Evolutionary conservation across 2,797 vertebrate genomes (phyloP).

Genomic region (Pseudochaenichthys georgianus): DNA sequence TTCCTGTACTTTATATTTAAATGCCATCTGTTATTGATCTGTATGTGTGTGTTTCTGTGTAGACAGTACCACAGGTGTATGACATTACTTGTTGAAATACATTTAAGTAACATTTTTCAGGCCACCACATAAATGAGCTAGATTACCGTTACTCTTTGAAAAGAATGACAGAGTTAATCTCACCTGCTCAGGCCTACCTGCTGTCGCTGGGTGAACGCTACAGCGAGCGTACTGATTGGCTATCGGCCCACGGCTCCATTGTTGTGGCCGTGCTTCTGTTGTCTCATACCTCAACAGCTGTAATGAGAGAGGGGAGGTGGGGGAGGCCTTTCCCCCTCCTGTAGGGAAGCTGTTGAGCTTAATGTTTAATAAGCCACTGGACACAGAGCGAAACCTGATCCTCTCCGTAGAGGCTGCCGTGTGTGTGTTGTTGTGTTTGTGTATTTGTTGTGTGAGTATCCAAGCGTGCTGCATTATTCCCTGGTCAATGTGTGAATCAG

Average conservation of each 20-base stretch:
- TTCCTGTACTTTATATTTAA: constrained; percentile 2
- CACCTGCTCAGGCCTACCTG: constrained; percentile 61
- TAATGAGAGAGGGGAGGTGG: constrained; percentile 65
- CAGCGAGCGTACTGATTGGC: constrained; percentile 53
- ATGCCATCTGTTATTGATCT: not conserved
- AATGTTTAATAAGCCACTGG: constrained; percentile 78
- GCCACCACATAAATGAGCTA: constrained; percentile 13
- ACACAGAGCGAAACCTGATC: constrained; percentile 66
- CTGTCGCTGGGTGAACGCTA: constrained; percentile 52
- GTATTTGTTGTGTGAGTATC: constrained; percentile 47
- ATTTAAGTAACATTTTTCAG: not conserved
- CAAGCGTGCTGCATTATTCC: constrained; percentile 49
- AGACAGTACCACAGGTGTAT: not conserved
- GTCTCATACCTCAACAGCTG: constrained; percentile 73
- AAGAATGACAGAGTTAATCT: constrained; percentile 28
- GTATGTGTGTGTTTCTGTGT: not conserved
- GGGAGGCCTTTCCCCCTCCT: constrained; percentile 41
- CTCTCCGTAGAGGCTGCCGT: constrained; percentile 42
- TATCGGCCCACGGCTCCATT: constrained; percentile 54
- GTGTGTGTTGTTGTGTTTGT: constrained; percentile 41
- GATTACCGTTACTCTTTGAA: constrained; percentile 18
- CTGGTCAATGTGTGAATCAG: constrained; percentile 62
- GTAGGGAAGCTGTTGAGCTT: constrained; percentile 71
- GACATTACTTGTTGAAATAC: not conserved
- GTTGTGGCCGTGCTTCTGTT: constrained; percentile 56